Evolutionary conservation across 2,113 vertebrate genomes (phyloP).

Genomic region (Archilochus colubris): DNA sequence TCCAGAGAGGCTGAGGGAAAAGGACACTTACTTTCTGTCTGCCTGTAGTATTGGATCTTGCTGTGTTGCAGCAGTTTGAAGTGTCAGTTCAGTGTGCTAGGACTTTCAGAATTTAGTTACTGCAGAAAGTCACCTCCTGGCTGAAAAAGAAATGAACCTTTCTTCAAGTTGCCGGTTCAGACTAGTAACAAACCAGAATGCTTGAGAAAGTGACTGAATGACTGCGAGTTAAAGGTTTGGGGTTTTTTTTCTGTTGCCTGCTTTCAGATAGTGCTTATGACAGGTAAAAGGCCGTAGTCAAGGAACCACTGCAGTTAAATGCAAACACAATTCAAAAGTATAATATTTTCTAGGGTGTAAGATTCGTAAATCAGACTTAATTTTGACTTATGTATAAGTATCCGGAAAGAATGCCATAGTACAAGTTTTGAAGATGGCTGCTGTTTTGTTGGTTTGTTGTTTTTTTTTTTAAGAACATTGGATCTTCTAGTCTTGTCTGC

Average conservation of each 20-base stretch:
- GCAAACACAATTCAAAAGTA: not conserved
- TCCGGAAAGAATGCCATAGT: not conserved
- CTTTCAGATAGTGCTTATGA: not conserved
- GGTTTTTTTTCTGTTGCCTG: not conserved
- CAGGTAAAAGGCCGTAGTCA: not conserved
- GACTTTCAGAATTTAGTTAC: not conserved
- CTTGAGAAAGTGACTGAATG: not conserved
- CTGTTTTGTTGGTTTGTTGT: not conserved
- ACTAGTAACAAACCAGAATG: not conserved
- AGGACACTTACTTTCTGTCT: fast-evolving
- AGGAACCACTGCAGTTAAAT: not conserved
- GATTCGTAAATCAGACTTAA: not conserved
- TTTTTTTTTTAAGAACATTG: not conserved
- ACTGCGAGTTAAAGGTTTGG: not conserved
- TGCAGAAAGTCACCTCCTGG: not conserved
- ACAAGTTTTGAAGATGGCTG: not conserved
- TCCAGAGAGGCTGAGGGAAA: not conserved
- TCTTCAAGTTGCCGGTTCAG: not conserved
- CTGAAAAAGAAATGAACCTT: not conserved
- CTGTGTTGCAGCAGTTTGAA: not conserved
- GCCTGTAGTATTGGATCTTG: not conserved
- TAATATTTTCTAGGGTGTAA: not conserved
- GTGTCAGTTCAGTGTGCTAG: not conserved
- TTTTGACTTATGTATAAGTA: not conserved
- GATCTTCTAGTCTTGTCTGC: not conserved